A percentile compares a stretch with the other conserved stretches of the same genome.
These are phyloP conservation scores for Nomada fabriciana DNA, from an alignment of 2,888 invertebrate genomes.

Conservation along the genomic window DNA sequence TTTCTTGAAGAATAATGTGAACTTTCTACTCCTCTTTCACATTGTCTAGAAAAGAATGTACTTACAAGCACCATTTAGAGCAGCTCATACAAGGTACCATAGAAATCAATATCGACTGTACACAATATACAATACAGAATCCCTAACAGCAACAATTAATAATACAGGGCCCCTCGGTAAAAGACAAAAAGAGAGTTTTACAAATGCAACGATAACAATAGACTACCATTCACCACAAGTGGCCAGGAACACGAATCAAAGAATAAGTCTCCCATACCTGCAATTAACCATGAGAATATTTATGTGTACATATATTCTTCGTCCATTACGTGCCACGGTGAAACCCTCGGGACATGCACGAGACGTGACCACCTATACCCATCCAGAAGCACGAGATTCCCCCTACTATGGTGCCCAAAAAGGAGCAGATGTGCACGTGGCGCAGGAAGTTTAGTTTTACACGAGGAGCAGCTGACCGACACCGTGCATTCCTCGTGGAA, in stretches of 20 bases:
- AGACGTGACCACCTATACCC: constrained; percentile 8
- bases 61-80: too few species aligned
- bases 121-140: too few species aligned
- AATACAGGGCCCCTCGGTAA: neutral
- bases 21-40: too few species aligned
- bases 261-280: constrained; percentile 3
- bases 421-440: constrained; percentile 81
- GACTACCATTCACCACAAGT: neutral
- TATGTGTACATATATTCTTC: neutral
- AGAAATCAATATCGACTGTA: too few species aligned
- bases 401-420: neutral
- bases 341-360: constrained; percentile 14
- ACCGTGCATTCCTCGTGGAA: constrained; percentile 62
- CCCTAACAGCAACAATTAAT: neutral
- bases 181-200: too few species aligned
- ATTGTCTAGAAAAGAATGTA: too few species aligned
- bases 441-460: constrained; percentile 81
- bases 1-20: too few species aligned
- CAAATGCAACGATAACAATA: neutral
- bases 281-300: constrained; percentile 17
- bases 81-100: too few species aligned
- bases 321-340: neutral
- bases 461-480: constrained; percentile 78
- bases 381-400: constrained; percentile 21
- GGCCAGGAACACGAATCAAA: constrained; percentile 1